Conservation (phyloP, 2,888 invertebrate genomes). For the Eurytoma adleriae region DNA sequence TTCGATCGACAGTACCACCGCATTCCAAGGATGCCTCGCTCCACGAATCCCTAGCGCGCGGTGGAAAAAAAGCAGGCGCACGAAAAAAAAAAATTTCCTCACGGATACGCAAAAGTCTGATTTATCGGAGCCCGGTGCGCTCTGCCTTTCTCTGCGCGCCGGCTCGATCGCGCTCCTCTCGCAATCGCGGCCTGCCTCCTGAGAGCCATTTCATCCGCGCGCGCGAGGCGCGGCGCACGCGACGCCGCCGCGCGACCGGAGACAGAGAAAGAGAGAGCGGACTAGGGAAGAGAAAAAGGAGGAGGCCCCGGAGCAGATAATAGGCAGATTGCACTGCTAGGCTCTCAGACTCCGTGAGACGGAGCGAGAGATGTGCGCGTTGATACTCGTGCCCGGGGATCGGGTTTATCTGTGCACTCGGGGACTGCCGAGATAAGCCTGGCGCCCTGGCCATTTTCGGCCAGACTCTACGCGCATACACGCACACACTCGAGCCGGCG, state of each 20-base stretch:
- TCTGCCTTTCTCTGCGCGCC: conserved; percentile 40
- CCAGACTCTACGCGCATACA: conserved; percentile 52
- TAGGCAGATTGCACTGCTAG: conserved; percentile 49
- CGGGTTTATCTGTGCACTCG: conserved; percentile 65
- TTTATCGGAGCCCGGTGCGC: conserved; percentile 30
- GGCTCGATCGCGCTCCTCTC: conserved; percentile 39
- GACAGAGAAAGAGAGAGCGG: not conserved
- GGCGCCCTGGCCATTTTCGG: conserved; percentile 71
- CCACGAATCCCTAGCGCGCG: too few relatives aligned
- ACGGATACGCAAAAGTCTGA: conserved; percentile 34
- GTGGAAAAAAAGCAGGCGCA: not conserved
- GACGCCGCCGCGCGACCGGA: not conserved
- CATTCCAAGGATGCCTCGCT: too few relatives aligned
- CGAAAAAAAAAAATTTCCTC: conserved; percentile 32
- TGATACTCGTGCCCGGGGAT: conserved; percentile 58
- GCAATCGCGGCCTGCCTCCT: not conserved
- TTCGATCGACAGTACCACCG: too few relatives aligned
- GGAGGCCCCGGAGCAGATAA: conserved; percentile 38
- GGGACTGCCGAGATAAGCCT: conserved; percentile 66
- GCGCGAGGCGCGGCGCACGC: too few relatives aligned
- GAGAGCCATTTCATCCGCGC: too few relatives aligned
- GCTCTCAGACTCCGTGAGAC: conserved; percentile 1
- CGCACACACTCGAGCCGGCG: conserved; percentile 16
- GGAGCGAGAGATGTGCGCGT: conserved; percentile 40
- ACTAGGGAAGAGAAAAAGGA: conserved; percentile 30